A percentile compares a stretch with the other conserved stretches of the same genome.
Conservation (phyloP, 2,113 vertebrate genomes). For the Phyllopteryx taeniolatus region DNA sequence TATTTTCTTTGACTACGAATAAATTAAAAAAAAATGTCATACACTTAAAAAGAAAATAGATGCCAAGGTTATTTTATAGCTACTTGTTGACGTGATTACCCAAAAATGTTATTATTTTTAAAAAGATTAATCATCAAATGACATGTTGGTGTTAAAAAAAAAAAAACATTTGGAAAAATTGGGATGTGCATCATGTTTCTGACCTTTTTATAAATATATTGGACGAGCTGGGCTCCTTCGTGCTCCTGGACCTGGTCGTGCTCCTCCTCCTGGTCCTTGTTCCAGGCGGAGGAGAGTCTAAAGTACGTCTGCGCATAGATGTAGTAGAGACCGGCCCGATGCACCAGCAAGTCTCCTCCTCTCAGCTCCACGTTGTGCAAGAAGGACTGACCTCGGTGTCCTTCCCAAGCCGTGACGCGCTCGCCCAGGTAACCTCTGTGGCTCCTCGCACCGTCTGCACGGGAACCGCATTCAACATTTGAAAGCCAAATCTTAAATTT, state of each 20-base stretch:
- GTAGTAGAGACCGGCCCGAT: constrained; percentile 80
- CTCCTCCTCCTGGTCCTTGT: constrained; percentile 36
- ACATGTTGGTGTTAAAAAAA: neutral
- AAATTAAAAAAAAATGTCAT: too few species aligned
- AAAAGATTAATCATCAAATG: too few species aligned
- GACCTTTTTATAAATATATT: constrained; percentile 89
- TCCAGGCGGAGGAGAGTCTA: constrained; percentile 68
- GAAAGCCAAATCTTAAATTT: neutral
- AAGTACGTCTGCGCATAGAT: constrained; percentile 91
- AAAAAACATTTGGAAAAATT: neutral
- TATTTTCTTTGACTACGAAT: too few species aligned
- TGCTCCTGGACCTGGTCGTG: constrained; percentile 36
- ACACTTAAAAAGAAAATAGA: too few species aligned
- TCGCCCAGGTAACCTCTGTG: constrained; percentile 70
- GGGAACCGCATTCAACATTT: neutral
- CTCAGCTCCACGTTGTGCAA: constrained; percentile 79
- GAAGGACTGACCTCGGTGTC: constrained; percentile 79
- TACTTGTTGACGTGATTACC: too few species aligned
- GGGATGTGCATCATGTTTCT: neutral
- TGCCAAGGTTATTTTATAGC: too few species aligned
- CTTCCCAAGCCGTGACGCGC: constrained; percentile 83
- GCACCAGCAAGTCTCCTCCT: constrained; percentile 82
- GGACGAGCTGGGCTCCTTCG: constrained; percentile 80
- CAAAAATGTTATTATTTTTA: too few species aligned
- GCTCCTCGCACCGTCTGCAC: constrained; percentile 38